Evolutionary conservation across 2,888 invertebrate genomes (phyloP).

Genomic region (Lithosia quadra): DNA sequence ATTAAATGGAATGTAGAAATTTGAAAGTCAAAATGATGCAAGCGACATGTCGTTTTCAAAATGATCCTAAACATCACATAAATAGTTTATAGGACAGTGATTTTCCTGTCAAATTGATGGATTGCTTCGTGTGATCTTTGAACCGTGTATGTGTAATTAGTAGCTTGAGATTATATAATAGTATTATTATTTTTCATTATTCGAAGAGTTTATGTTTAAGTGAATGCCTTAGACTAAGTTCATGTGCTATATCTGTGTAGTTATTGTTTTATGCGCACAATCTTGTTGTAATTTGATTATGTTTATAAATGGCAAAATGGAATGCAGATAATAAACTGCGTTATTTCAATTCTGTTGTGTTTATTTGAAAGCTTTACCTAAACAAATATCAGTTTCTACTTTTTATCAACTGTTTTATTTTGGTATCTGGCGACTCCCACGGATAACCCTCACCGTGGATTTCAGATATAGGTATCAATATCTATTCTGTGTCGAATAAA

Average conservation of each 20-base stretch:
- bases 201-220: constrained; percentile 31
- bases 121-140: neutral
- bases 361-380: constrained; percentile 11
- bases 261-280: constrained; percentile 51
- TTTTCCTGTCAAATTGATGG: neutral
- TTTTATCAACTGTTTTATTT: neutral
- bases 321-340: constrained; percentile 42
- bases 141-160: neutral
- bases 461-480: too few species aligned
- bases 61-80: neutral
- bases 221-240: constrained; percentile 51
- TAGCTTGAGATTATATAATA: constrained; percentile 37
- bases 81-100: neutral
- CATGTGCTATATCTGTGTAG: constrained; percentile 43
- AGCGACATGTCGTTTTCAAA: neutral
- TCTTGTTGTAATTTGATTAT: constrained; percentile 45
- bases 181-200: constrained; percentile 27
- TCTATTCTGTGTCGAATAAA: too few species aligned
- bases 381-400: neutral
- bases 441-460: neutral
- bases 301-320: constrained; percentile 24
- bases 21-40: neutral
- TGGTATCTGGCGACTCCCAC: neutral
- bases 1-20: neutral
- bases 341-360: constrained; percentile 40